Base-by-base conservation (phyloP, 1,140 invertebrate genomes). In the Patella vulgata region DNA sequence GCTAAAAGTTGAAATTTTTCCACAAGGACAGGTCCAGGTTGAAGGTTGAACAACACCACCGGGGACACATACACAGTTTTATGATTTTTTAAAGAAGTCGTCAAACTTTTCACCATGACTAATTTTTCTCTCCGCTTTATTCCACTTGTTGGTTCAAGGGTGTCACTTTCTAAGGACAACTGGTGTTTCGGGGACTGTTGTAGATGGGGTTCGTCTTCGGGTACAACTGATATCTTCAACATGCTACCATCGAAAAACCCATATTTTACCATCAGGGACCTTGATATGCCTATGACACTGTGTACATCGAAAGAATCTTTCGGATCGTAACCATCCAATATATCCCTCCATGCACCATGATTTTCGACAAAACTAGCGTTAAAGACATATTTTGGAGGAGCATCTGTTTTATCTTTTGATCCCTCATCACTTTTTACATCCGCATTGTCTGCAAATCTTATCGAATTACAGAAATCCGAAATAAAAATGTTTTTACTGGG, bases 31-130 rank as follows among this genome's bases (percentile, higher is more conserved):
- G 61, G 69, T 14, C 47, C 46, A 21, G 30, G 23, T 42, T 78
- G 73, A 25, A 78, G 60, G 55, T 75, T 78, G 58, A 78, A 78
- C 12, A 72, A 57, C 8, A 78, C 46, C 23, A 73, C 55, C 27
- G 74, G 70, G n/a, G 76, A 76, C n/a, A 76, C 70, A 55, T 71
- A 76, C 11, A 75, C 70, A 39, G 51, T 68, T 12, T 64, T 64
- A 11, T 66, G 59, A 36, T 52, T 54, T 57, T 64, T 59, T 28
- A 73, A 56, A 19, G 46, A 54, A 14, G 62, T 66, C 14, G 63
- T 61, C n/a, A 78, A 58, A 52, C 71, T 68, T 52, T 78, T 75
- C 4, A 78, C 71, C 42, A 69, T 58, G 4, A 70, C 76, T 55
- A 68, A 56, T 61, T 75, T 73, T 30, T 66, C 55, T n/a, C 51